Base-by-base conservation (phyloP, 2,888 invertebrate species). In the Eucera pruinosa region DNA sequence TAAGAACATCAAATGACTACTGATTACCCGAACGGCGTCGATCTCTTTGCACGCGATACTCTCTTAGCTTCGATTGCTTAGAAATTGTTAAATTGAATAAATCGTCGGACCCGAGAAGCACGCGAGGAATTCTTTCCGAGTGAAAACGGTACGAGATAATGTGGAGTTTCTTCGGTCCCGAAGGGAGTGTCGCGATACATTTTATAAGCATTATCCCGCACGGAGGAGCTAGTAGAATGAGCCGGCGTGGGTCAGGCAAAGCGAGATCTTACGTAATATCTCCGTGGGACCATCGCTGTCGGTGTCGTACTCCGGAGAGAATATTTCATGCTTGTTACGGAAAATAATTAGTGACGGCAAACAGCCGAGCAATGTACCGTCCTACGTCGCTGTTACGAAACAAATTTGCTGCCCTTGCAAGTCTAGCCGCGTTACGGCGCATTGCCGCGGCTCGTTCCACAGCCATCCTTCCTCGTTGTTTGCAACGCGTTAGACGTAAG, bases 271-370 rank as follows among this genome's bases (percentile, higher is more conserved):
- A 66, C 61, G 78, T 75, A 80, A 82, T 77, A 80, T 67, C 69
- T 69, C 36, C 5, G 23, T 27, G 64, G 55, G 74, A 66, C 57
- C 48, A 58, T 58, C 64, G 65, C 15, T 61, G 57, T 27, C 30
- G 48, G 5, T 47, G 23, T 7, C 36, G 64, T 18, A 20, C 66
- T 52, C 68, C 68, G 54, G 54, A 41, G 61, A 76, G 82, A 82
- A 87, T 88, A 88, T 88, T 86, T 87, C 84, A 83, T 78, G 85
- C 87, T 88, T 87, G 86, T 89, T 87, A 87, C 82, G 79, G 89
- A 87, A 90, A 90, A 90, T 90, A 89, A 90, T 90, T 90, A 89
- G 89, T 80, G 86, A 87, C 79, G 81, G 80, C 80, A 64, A 68
- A 68, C 72, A 76, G 55, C 65, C 78, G 76, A 70, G 74, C 68